Evolutionary conservation across 2,113 vertebrate genomes (phyloP).

Genomic region (Actenoides lindsayi): DNA sequence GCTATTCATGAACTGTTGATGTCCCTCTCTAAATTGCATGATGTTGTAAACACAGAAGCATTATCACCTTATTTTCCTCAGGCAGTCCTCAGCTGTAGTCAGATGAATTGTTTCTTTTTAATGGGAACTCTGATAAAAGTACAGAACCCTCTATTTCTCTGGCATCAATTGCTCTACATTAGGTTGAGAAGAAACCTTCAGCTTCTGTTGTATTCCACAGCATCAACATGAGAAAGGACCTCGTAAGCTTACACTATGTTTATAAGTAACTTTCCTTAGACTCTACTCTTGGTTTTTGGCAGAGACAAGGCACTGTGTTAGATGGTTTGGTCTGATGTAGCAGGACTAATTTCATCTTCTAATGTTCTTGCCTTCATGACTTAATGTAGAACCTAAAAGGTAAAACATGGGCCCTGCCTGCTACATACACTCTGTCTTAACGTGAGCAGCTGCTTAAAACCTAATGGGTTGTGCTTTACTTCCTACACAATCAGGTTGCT

Average conservation of each 20-base stretch:
- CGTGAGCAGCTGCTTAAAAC: background rate
- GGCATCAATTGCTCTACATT: background rate
- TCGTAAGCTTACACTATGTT: background rate
- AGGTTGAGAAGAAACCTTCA: background rate
- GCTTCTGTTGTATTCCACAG: background rate
- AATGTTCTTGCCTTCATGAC: background rate
- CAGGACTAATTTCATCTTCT: background rate
- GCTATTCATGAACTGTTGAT: background rate
- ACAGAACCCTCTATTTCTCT: background rate
- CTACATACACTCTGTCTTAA: background rate
- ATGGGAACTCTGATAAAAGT: background rate
- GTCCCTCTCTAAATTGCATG: background rate
- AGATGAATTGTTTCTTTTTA: background rate
- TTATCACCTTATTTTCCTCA: background rate
- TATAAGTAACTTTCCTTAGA: background rate
- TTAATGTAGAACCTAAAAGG: background rate
- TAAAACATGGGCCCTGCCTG: background rate
- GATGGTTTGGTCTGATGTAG: background rate
- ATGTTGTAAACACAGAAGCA: background rate
- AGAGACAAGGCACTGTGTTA: background rate
- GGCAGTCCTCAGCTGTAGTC: background rate
- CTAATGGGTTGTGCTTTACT: background rate
- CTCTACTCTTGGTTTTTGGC: background rate
- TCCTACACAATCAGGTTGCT: background rate
- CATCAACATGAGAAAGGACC: background rate